Evolutionary conservation across 2,113 vertebrate species (phyloP), one percentile per base, ranked within the genome.

Genomic region (Cervus canadensis): DNA sequence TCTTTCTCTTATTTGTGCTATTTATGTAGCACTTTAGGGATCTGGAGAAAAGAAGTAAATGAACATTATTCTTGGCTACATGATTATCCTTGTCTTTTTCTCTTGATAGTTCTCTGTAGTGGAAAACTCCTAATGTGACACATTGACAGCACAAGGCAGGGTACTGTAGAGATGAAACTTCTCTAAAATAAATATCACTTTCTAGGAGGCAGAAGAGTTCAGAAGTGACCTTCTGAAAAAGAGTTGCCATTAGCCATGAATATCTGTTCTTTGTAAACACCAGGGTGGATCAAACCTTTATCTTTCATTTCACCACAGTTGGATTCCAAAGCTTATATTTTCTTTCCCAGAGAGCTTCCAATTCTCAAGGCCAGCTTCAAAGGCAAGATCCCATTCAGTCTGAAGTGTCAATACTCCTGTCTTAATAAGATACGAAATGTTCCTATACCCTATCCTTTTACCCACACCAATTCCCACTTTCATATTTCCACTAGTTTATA

Each of bases 221-320:
- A 94, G 74, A 92, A 76, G 17, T 25, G 4, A 76, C 17, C 40
- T 59, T 26, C 54, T 48, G 26, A 86, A 76, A 57, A 5, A 87
- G 6, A 54, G 17, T 19, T 67, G 21, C 33, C 56, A 52, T 21
- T 91, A 92, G 84, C 83, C 26, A 85, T 9, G 16, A 84, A 28
- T 82, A 40, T 54, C 67, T 93, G 33, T 52, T 97, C 78, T 95
- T 93, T 78, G 25, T 88, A 87, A 93, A 92, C 79, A 83, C 50
- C 50, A 79, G 36, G 10, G 26, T 40, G 11, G n/a, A 94, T 16
- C 40, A 71, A 86, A 82, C 13, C 2, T 54, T 71, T 59, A 50
- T 74, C 45, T 92, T 83, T 92, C 33, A 88, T 81, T 94, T 97
- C n/a, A 90, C 50, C 40, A 56, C 14, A 50, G 28, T 76, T 48